Conservation (phyloP, 2,113 vertebrate genomes). For the Vimba vimba region DNA sequence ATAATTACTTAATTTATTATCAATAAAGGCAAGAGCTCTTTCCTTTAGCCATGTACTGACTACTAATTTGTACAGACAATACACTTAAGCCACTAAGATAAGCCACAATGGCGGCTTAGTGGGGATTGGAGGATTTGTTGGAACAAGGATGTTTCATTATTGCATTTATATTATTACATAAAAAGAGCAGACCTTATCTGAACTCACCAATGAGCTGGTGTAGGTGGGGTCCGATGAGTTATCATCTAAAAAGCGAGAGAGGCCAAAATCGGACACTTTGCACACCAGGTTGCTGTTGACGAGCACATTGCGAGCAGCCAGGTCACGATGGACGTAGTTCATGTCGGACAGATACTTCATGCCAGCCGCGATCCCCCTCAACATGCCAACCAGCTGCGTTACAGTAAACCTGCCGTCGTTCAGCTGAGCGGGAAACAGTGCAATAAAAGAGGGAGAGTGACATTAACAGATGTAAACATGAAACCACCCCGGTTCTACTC, state of each 20-base stretch:
- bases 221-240: slow-evolving; percentile 93
- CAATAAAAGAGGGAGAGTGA: slow-evolving; percentile 15
- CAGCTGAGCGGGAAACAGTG: slow-evolving; percentile 73
- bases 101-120: neutral
- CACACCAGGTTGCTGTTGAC: slow-evolving; percentile 99
- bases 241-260: slow-evolving; percentile 94
- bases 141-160: neutral
- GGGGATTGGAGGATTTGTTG: neutral
- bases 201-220: slow-evolving; percentile 88
- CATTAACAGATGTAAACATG: slow-evolving; percentile 37
- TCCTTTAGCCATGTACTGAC: neutral
- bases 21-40: neutral
- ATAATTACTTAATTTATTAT: neutral
- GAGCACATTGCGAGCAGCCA: slow-evolving; percentile 94
- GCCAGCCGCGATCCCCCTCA: slow-evolving; percentile 91
- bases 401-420: slow-evolving; percentile 96
- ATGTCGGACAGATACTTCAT: slow-evolving; percentile 99
- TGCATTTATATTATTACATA: neutral
- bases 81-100: neutral
- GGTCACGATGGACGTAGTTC: slow-evolving; percentile 96
- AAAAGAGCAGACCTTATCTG: neutral
- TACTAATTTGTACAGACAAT: neutral
- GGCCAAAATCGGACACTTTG: slow-evolving; percentile 96
- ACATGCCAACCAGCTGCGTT: slow-evolving; percentile 96
- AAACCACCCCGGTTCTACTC: neutral